These are phyloP conservation scores for Orchesellides sinensis DNA, from an alignment of 2,888 invertebrate genomes.

Conservation along the genomic window DNA sequence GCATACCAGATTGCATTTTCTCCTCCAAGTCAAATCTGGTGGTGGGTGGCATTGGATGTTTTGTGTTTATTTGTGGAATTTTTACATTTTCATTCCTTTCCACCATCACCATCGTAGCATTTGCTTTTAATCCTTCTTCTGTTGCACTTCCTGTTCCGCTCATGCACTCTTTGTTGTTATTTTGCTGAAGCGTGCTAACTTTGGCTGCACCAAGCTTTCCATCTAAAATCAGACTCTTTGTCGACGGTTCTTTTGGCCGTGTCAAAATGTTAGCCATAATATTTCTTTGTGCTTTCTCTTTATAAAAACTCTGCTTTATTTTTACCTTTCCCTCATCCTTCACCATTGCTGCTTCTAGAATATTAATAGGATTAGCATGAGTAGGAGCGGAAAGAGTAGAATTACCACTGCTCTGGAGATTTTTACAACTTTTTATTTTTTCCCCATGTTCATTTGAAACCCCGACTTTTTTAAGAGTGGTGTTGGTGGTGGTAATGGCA, in stretches of 20 bases:
- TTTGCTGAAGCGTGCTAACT: not conserved
- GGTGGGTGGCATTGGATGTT: not conserved
- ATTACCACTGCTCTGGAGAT: no score
- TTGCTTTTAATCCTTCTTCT: not conserved
- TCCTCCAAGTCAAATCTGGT: not conserved
- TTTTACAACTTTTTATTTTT: no score
- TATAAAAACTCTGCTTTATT: no score
- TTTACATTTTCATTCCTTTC: constrained; percentile 20
- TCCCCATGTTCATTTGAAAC: no score
- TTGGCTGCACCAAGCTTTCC: not conserved
- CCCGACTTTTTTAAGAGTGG: no score
- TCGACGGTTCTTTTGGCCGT: constrained; percentile 61
- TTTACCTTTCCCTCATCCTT: not conserved
- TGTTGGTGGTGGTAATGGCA: constrained; percentile 1
- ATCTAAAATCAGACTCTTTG: constrained; percentile 13
- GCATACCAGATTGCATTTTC: not conserved
- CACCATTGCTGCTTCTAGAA: not conserved
- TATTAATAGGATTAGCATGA: not conserved
- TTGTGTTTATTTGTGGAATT: constrained; percentile 12
- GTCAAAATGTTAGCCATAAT: constrained; percentile 70
- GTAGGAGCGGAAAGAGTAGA: not conserved
- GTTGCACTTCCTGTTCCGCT: constrained; percentile 16
- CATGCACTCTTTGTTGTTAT: not conserved
- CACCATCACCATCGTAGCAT: not conserved
- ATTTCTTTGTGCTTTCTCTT: constrained; percentile 62